Conservation (phyloP, 2,797 vertebrate species). For the Heterohyrax brucei region DNA sequence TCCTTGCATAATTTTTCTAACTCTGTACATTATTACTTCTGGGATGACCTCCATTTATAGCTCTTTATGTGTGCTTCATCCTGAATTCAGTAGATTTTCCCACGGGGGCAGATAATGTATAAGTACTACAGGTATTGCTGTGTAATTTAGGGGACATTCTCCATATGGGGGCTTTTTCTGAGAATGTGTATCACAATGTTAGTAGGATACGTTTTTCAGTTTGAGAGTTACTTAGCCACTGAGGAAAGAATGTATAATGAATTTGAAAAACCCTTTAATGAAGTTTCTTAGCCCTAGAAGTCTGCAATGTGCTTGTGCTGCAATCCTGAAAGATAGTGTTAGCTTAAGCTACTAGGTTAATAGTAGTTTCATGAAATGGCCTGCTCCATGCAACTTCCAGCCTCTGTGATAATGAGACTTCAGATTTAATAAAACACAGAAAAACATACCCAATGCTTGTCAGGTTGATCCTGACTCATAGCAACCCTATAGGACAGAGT, state of each 20-base stretch:
- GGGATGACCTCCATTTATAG: background rate
- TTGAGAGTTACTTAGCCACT: background rate
- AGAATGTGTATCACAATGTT: background rate
- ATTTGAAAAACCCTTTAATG: constrained; percentile 3
- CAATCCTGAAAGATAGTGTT: background rate
- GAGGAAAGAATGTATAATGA: constrained; percentile 28
- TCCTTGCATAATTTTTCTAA: background rate
- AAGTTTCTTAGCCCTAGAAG: constrained; percentile 17
- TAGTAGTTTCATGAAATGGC: constrained; percentile 33
- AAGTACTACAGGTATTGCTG: background rate
- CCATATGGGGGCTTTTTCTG: constrained; percentile 7
- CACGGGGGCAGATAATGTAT: too few relatives aligned
- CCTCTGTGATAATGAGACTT: background rate
- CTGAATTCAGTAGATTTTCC: background rate
- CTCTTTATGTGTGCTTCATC: background rate
- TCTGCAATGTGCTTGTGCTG: constrained; percentile 12
- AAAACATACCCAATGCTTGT: background rate
- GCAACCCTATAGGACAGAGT: too few relatives aligned
- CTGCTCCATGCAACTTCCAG: background rate
- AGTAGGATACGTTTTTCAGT: background rate
- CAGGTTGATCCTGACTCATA: too few relatives aligned
- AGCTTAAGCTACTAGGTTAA: background rate
- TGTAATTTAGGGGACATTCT: background rate
- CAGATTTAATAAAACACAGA: background rate
- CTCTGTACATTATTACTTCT: background rate